Conservation (phyloP, 2,113 vertebrate species). For the Nipponia nippon region DNA sequence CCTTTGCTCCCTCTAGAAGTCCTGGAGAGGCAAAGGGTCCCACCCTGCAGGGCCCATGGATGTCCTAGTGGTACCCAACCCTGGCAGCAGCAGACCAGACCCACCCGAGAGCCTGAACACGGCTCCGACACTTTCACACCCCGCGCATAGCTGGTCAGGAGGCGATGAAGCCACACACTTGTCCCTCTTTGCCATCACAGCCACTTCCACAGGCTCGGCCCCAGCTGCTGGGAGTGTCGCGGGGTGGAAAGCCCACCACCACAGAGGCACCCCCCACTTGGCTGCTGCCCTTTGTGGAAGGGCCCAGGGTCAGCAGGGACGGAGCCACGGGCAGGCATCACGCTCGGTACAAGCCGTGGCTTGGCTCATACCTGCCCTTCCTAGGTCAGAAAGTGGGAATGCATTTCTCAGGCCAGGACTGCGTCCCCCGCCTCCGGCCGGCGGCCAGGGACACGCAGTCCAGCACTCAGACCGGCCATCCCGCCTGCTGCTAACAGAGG, state of each 20-base stretch:
- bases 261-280: neutral
- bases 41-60: accelerated
- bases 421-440: neutral
- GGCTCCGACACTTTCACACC: accelerated
- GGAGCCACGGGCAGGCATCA: neutral
- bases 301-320: neutral
- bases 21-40: neutral
- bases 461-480: neutral
- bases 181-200: neutral
- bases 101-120: accelerated
- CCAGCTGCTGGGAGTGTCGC: neutral
- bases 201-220: neutral
- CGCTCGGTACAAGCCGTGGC: neutral
- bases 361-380: neutral
- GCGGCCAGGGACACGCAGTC: neutral
- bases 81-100: neutral
- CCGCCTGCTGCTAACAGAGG: neutral
- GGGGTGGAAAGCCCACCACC: neutral
- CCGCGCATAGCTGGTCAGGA: accelerated
- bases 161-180: neutral
- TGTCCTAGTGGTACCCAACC: neutral
- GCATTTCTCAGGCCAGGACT: neutral
- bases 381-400: neutral
- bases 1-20: neutral
- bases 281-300: neutral